Evolutionary conservation across 2,888 invertebrate genomes (phyloP).

Genomic region (Pristionchus entomophagus): DNA sequence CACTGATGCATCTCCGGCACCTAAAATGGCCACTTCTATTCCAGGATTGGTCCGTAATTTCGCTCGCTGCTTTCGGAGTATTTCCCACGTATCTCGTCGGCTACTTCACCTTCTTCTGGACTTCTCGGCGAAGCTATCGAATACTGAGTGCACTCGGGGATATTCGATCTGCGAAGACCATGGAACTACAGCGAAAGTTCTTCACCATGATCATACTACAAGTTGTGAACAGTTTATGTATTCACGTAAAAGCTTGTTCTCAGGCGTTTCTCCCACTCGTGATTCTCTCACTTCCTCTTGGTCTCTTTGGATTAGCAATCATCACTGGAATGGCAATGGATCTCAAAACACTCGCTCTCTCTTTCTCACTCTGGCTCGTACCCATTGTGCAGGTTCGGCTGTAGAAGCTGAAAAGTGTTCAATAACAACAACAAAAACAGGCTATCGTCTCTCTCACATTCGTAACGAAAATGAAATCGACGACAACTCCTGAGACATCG

Average conservation of each 20-base stretch:
- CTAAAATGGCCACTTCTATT: neutral
- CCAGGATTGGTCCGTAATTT: neutral
- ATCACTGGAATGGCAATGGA: neutral
- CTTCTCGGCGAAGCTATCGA: neutral
- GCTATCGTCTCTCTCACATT: neutral
- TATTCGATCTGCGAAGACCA: neutral
- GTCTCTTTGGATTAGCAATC: neutral
- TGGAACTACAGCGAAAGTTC: neutral
- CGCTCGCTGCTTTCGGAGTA: neutral
- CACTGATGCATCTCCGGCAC: neutral
- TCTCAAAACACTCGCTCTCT: neutral
- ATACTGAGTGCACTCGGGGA: neutral
- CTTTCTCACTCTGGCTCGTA: slow-evolving; percentile 1
- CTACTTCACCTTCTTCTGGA: neutral
- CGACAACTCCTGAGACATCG: too few relatives aligned
- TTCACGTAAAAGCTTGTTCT: neutral
- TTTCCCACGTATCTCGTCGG: slow-evolving; percentile 1
- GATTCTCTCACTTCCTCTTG: neutral
- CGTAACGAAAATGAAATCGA: neutral
- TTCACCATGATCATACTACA: neutral
- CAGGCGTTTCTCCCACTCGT: neutral
- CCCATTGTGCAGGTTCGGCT: neutral
- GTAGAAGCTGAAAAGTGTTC: too few relatives aligned
- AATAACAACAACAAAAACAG: neutral
- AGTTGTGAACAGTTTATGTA: neutral